These are phyloP conservation scores for Bos taurus DNA, from an alignment of 2,113 vertebrate genomes.

Conservation along the genomic window ARS-UCD2.0 NC_037331.1:40817001-40817500, in stretches of 20 bases:
- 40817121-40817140: background rate
- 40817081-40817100: background rate
- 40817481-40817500: background rate
- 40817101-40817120: background rate
- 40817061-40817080: background rate
- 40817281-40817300: background rate
- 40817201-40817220: background rate
- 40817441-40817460: background rate
- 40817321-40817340: background rate
- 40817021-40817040: background rate
- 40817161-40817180: background rate
- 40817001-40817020: background rate
- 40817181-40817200: background rate
- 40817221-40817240: background rate
- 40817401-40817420: background rate
- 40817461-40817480: background rate
- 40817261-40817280: background rate
- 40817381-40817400: background rate
- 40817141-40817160: background rate
- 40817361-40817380: background rate
- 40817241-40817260: background rate
- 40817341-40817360: background rate
- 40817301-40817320: background rate
- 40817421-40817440: background rate
- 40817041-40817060: background rate